A percentile compares a stretch with the other conserved stretches of the same genome.
These are phyloP conservation scores for Hesperia comma DNA, from an alignment of 2,888 invertebrate genomes.

Conservation along the genomic window DNA sequence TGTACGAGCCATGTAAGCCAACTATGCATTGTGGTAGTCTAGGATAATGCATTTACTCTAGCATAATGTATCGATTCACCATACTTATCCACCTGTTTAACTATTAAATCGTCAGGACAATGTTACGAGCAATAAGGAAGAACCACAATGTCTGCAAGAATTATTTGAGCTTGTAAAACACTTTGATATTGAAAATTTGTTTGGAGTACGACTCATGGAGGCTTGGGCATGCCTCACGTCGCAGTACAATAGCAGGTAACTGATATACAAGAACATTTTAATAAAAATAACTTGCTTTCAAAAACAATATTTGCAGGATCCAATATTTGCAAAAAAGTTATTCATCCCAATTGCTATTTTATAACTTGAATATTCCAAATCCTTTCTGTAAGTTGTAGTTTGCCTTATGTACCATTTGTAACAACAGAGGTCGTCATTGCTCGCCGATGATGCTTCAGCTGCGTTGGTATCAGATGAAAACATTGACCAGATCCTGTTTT, in stretches of 20 bases:
- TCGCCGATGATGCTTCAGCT: slow-evolving; percentile 8
- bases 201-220: neutral
- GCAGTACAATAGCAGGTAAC: slow-evolving; percentile 1
- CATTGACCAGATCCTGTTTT: neutral
- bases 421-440: neutral
- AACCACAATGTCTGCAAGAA: neutral
- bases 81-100: no score
- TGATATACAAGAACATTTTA: neutral
- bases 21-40: no score
- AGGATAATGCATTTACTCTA: no score
- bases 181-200: slow-evolving; percentile 2
- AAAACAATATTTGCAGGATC: no score
- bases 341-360: neutral
- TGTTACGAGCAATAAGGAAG: neutral
- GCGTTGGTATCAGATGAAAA: slow-evolving; percentile 9
- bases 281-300: neutral
- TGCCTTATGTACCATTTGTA: neutral
- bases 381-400: no score
- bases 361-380: no score
- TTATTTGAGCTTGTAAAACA: slow-evolving; percentile 8
- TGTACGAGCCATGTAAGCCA: no score
- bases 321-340: neutral
- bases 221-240: neutral
- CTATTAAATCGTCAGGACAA: no score
- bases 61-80: no score